A percentile compares a stretch with the other conserved stretches of the same genome.
Conservation (phyloP, 37 sponge, comb jelly and placozoan genomes). For the Tethya wilhelma region DNA sequence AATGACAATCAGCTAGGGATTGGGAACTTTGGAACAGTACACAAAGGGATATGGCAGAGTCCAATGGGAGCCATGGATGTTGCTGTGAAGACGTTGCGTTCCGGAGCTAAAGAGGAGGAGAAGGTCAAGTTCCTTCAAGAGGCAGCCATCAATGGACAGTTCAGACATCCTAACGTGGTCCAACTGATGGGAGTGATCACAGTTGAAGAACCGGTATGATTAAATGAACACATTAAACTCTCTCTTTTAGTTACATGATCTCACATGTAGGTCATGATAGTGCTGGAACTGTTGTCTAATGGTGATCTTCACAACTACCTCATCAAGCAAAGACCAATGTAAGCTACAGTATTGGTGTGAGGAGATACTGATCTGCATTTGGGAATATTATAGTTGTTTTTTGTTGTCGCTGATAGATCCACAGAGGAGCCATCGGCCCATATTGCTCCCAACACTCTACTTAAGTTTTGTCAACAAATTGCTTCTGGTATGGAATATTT, state of each 20-base stretch:
- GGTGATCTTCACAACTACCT: conserved; percentile 53
- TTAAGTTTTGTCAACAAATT: conserved; percentile 51
- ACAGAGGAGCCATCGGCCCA: no score
- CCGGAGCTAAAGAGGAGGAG: conserved; percentile 48
- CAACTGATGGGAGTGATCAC: conserved; percentile 64
- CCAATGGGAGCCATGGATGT: conserved; percentile 20
- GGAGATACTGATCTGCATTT: no score
- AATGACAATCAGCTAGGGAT: conserved; percentile 21
- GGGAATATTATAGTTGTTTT: no score
- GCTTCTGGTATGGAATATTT: conserved; percentile 68
- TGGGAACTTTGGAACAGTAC: conserved; percentile 73
- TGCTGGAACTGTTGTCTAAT: conserved; percentile 56
- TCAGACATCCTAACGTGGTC: conserved; percentile 61
- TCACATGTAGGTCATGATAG: conserved; percentile 57
- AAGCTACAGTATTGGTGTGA: no score
- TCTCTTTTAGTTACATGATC: neutral
- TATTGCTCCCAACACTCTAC: neutral
- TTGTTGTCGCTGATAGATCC: no score
- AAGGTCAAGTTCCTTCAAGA: conserved; percentile 63
- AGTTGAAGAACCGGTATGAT: conserved; percentile 67
- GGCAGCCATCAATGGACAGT: conserved; percentile 78
- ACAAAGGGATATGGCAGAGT: conserved; percentile 47
- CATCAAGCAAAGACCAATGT: conserved; percentile 23
- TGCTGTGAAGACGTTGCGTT: conserved; percentile 53
- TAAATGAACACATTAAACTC: neutral